Evolutionary conservation across 1,140 invertebrate species (phyloP).

Genomic region (Ephestia elutella): DNA sequence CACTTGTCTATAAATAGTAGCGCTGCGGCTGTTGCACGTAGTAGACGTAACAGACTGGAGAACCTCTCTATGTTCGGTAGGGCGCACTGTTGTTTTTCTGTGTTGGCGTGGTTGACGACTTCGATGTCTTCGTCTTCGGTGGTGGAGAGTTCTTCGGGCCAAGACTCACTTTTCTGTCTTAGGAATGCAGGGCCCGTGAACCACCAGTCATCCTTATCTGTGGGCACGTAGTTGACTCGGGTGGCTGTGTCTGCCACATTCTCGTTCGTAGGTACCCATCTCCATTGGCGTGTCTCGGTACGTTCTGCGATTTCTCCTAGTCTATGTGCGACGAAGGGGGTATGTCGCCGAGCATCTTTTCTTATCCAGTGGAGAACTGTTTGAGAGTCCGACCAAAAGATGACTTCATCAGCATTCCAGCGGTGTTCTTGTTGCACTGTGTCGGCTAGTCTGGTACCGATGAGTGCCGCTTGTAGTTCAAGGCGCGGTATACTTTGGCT

Average conservation of each 20-base stretch:
- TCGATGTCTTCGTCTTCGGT: too few species aligned
- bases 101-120: too few species aligned
- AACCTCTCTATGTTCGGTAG: too few species aligned
- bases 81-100: too few species aligned
- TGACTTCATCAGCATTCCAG: background rate
- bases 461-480: constrained; percentile 25
- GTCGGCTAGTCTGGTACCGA: constrained; percentile 20
- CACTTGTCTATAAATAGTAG: too few species aligned
- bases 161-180: too few species aligned
- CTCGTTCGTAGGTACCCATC: constrained; percentile 28
- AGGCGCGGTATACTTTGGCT: constrained; percentile 28
- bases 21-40: too few species aligned
- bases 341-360: constrained; percentile 26
- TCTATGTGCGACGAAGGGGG: constrained; percentile 51
- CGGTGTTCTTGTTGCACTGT: constrained; percentile 14
- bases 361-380: constrained; percentile 43
- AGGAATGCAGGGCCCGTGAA: constrained; percentile 10
- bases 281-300: constrained; percentile 20
- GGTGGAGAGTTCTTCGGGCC: too few species aligned
- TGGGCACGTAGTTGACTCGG: background rate
- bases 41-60: too few species aligned
- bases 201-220: background rate
- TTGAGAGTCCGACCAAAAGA: constrained; percentile 49
- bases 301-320: constrained; percentile 47
- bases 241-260: constrained; percentile 38